phyloP scores from a whole-genome alignment of 92 coral and sea anemone species.

The Blastomussa wellsi region DNA sequence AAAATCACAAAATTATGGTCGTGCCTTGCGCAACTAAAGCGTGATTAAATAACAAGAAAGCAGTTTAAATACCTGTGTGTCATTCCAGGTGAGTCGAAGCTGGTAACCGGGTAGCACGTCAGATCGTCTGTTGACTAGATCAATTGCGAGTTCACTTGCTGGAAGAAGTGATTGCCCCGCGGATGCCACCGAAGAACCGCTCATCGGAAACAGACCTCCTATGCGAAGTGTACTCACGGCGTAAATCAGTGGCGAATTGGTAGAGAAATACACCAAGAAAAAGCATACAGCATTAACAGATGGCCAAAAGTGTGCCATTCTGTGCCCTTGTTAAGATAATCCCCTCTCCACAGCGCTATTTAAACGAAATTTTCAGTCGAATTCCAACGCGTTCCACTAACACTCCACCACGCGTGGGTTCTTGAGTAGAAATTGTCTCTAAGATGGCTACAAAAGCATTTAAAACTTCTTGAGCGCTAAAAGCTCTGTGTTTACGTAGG shows the following conservation, averaged over 20 bases:
- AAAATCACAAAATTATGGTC: background rate
- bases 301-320: conserved; percentile 14
- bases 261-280: conserved; percentile 4
- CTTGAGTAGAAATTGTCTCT: background rate
- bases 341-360: background rate
- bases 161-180: conserved; percentile 45
- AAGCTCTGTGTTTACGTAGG: conserved; percentile 41
- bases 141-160: conserved; percentile 64
- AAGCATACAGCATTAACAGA: background rate
- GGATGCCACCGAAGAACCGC: conserved; percentile 39
- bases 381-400: background rate
- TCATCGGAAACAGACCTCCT: conserved; percentile 74
- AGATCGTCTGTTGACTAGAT: conserved; percentile 60
- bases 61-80: conserved; percentile 69
- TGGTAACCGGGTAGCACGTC: conserved; percentile 66
- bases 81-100: conserved; percentile 59
- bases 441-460: conserved; percentile 25
- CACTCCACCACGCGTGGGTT: background rate
- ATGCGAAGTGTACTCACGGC: conserved; percentile 38
- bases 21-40: background rate
- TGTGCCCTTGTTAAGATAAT: background rate
- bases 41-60: background rate
- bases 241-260: background rate
- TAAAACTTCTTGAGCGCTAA: conserved; percentile 25
- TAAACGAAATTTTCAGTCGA: background rate